A percentile compares a stretch with the other conserved stretches of the same genome.
These are phyloP conservation scores for Habrosyne pyritoides DNA, from an alignment of 2,888 invertebrate genomes.

Conservation along the genomic window DNA sequence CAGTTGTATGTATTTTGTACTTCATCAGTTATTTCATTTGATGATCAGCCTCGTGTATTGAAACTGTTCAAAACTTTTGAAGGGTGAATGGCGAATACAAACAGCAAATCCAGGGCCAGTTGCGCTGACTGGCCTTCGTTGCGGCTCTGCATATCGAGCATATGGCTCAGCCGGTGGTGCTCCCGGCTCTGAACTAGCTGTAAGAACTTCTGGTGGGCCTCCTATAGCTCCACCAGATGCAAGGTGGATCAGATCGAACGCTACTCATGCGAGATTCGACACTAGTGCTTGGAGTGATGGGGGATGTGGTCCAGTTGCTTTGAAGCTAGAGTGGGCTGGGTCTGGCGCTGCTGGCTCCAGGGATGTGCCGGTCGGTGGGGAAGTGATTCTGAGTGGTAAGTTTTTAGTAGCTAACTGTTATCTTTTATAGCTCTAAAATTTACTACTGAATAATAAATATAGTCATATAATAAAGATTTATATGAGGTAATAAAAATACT, in stretches of 20 bases:
- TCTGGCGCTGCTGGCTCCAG: conserved; percentile 75
- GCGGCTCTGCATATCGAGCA: conserved; percentile 92
- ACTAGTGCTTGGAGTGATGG: conserved; percentile 92
- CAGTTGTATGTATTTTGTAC: no score
- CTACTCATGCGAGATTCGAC: conserved; percentile 91
- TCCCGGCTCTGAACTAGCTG: conserved; percentile 88
- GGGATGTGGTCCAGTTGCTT: conserved; percentile 92
- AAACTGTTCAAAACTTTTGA: conserved; percentile 46
- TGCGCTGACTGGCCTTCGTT: conserved; percentile 89
- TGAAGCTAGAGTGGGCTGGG: conserved; percentile 88
- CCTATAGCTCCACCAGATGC: conserved; percentile 86
- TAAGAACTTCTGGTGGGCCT: conserved; percentile 91
- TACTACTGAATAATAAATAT: no score
- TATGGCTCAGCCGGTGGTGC: conserved; percentile 92
- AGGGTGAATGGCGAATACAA: conserved; percentile 87
- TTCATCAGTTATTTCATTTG: no score
- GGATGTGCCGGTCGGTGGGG: conserved; percentile 75
- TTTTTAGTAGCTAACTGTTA: no score
- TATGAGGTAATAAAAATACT: no score
- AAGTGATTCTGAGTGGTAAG: conserved; percentile 74
- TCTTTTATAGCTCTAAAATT: no score
- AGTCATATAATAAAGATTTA: no score
- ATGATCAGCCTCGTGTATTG: background rate
- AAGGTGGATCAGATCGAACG: conserved; percentile 90
- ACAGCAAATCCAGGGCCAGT: conserved; percentile 69